A percentile compares a stretch with the other conserved stretches of the same genome.
Evolutionary conservation across 1,140 invertebrate genomes (phyloP).

Genomic region (Aphidius ervi): DNA sequence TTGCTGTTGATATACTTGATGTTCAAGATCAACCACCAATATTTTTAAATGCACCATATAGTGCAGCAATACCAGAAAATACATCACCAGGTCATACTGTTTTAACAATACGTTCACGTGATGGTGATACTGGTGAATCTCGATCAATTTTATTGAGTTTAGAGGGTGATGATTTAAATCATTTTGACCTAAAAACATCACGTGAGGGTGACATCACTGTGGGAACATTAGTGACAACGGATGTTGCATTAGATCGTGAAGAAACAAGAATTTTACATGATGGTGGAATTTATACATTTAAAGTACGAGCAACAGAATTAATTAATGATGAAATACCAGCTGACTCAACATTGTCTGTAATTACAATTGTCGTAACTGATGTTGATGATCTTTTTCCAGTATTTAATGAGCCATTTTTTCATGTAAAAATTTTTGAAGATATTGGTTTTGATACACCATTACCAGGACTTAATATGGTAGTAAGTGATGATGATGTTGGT

Average conservation of each 20-base stretch:
- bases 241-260: slow-evolving; percentile 68
- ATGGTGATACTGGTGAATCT: slow-evolving; percentile 72
- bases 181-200: slow-evolving; percentile 61
- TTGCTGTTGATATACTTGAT: slow-evolving; percentile 71
- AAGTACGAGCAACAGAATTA: slow-evolving; percentile 69
- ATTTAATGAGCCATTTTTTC: slow-evolving; percentile 67
- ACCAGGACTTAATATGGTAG: slow-evolving; percentile 70
- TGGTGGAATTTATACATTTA: slow-evolving; percentile 74
- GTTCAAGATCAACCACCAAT: slow-evolving; percentile 77
- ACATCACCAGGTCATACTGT: slow-evolving; percentile 60
- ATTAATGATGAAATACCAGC: slow-evolving; percentile 68
- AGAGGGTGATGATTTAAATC: slow-evolving; percentile 64
- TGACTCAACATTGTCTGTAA: slow-evolving; percentile 62
- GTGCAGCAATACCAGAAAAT: slow-evolving; percentile 70
- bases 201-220: slow-evolving; percentile 53
- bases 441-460: slow-evolving; percentile 65
- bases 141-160: slow-evolving; percentile 62
- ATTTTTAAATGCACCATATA: slow-evolving; percentile 75
- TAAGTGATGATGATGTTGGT: slow-evolving; percentile 71
- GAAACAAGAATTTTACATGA: slow-evolving; percentile 68
- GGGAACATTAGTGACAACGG: slow-evolving; percentile 59
- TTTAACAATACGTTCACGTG: slow-evolving; percentile 66
- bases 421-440: slow-evolving; percentile 73
- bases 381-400: slow-evolving; percentile 77
- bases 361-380: slow-evolving; percentile 79